These are phyloP conservation scores for Cyprichromis sp. DNA, from an alignment of 2,113 vertebrate genomes.

Conservation along the genomic window DNA sequence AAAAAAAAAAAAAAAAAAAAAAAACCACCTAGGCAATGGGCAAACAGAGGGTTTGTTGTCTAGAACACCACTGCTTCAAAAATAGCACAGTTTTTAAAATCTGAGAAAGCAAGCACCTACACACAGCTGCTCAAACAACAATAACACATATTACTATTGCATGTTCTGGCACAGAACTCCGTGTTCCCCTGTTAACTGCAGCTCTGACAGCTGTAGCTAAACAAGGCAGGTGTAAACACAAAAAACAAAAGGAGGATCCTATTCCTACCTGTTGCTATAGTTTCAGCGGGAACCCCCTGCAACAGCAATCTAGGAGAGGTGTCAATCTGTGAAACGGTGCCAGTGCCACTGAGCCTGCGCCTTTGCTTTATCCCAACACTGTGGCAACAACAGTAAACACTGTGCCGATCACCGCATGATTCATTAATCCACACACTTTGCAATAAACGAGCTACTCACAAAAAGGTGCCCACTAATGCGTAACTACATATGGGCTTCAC, in stretches of 20 bases:
- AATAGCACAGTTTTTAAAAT: not conserved
- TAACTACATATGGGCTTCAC: not conserved
- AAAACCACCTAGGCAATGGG: not conserved
- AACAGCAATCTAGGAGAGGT: constrained; percentile 35
- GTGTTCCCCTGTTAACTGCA: not conserved
- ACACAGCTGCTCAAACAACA: not conserved
- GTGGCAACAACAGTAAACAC: constrained; percentile 60
- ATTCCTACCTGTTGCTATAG: constrained; percentile 64
- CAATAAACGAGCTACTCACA: not conserved
- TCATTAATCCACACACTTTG: constrained; percentile 29
- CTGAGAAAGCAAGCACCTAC: not conserved
- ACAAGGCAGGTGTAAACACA: constrained; percentile 23
- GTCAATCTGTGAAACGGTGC: constrained; percentile 31
- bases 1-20: not conserved
- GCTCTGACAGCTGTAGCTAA: not conserved
- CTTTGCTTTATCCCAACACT: constrained; percentile 25
- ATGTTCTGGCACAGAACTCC: not conserved
- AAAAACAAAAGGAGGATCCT: constrained; percentile 22
- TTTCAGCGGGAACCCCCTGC: constrained; percentile 30
- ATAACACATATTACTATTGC: not conserved
- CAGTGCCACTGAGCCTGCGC: not conserved
- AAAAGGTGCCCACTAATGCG: not conserved
- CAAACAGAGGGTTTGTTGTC: constrained; percentile 12
- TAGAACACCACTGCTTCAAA: not conserved
- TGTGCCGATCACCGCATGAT: constrained; percentile 7